Base-by-base conservation (phyloP, 1,140 invertebrate species). In the Sarcophaga bullata region DNA sequence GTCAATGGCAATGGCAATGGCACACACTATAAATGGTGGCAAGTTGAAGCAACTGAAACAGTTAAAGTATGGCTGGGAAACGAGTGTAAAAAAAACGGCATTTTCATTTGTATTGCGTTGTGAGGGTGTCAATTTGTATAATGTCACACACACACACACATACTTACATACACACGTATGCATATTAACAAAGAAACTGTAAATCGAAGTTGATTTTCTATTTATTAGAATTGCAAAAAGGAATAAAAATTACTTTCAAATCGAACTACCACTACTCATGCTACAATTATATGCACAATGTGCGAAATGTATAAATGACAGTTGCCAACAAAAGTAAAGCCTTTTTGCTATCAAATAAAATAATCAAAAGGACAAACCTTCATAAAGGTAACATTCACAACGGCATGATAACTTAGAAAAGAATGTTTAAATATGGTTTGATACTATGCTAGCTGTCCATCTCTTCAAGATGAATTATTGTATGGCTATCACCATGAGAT, bases 91-190 rank as follows among this genome's bases (percentile, higher is more conserved):
- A 37, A 37, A 37, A 37, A n/a, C n/a, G n/a, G n/a, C 25, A 37
- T 37, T 37, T 37, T 37, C 25, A 37, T 37, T 37, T 4, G 25
- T 37, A 37, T 37, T 37, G 25, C 25, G 1, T 37, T 37, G 49
- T 52, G 78, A n/a, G 82, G 82, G 78, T 81, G 82, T 81, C 82
- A 83, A 83, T 83, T 83, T 83, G 82, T 78, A 50, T 78, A 78
- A 17, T 50, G 73, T 75, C 73, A 50, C 17, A 78, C 49, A 50
- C 50, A 52, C 48, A 48, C 8, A 47, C 8, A 47, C 2, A 76
- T 9, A 17, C 73, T 49, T 50, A 78, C 19, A 49, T 50, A 52
- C n/a, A 8, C 6, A 49, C 17, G 46, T 13, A 78, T 13, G 3
- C 17, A 78, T 25, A 72, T 11, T 78, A 0, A 46, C 46, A 76